Percentiles rank a stretch among this genome's conserved stretches.
Evolutionary conservation across 1,140 invertebrate genomes (phyloP).

Genomic region (Eubasilissa regina): DNA sequence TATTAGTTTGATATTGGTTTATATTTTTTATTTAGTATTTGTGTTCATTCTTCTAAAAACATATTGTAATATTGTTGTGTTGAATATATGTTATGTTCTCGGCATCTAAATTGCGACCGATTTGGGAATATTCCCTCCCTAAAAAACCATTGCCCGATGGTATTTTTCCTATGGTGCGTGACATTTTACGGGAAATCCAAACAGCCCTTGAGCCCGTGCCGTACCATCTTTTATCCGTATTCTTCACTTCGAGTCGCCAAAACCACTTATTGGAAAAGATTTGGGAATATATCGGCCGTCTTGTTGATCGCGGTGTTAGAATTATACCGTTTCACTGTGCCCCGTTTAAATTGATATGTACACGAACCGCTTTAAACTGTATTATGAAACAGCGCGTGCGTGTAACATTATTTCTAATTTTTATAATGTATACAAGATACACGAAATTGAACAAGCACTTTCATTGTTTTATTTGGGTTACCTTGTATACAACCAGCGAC

Average conservation of each 20-base stretch:
- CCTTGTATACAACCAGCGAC: too few species aligned
- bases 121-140: constrained; percentile 9
- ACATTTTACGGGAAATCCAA: constrained; percentile 35
- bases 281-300: neutral
- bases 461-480: neutral
- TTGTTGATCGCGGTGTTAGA: neutral
- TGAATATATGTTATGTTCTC: too few species aligned
- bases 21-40: too few species aligned
- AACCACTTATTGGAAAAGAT: constrained; percentile 8
- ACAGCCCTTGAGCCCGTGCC: constrained; percentile 13
- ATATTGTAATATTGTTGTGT: too few species aligned
- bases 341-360: constrained; percentile 8
- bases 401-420: too few species aligned
- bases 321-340: constrained; percentile 2
- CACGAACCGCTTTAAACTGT: neutral
- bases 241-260: neutral
- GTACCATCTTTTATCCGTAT: constrained; percentile 27
- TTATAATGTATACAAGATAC: too few species aligned
- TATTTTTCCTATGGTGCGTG: neutral
- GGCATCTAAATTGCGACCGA: neutral
- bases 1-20: too few species aligned
- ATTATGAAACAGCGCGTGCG: neutral
- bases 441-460: neutral
- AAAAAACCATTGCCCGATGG: constrained; percentile 8
- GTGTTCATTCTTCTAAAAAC: too few species aligned